Percentiles rank a stretch among this genome's conserved stretches.
phyloP scores from a whole-genome alignment of 2,797 vertebrate species.

The Cirrhinus mrigala region DNA sequence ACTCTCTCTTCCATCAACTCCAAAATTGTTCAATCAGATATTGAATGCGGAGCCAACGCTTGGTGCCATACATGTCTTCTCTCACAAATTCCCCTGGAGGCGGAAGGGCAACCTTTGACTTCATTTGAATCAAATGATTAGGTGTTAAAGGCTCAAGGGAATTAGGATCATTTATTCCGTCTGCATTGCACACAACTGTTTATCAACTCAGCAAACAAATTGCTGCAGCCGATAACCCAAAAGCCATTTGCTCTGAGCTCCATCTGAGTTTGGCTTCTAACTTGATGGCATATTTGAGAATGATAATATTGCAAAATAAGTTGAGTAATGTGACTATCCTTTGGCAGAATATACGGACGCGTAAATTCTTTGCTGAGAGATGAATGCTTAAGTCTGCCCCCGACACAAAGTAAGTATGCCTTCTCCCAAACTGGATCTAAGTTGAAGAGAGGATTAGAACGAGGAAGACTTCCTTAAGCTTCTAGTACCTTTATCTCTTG shows the following conservation, averaged over 20 bases:
- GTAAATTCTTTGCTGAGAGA: conserved; percentile 28
- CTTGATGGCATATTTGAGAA: too few species aligned
- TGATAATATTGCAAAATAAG: too few species aligned
- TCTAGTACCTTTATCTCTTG: conserved; percentile 40
- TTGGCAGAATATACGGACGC: conserved; percentile 21
- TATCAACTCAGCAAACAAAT: too few species aligned
- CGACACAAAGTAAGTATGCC: conserved; percentile 45
- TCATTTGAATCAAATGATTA: not conserved
- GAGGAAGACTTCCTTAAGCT: not conserved
- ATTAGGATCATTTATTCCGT: not conserved
- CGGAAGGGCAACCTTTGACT: not conserved
- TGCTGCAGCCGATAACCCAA: too few species aligned
- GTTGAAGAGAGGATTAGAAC: conserved; percentile 32
- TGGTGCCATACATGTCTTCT: not conserved
- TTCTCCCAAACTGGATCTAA: not conserved
- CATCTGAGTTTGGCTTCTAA: too few species aligned
- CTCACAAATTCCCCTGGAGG: not conserved
- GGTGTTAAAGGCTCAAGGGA: not conserved
- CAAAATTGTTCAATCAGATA: not conserved
- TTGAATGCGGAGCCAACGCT: not conserved
- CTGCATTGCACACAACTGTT: too few species aligned
- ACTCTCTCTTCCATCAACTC: not conserved
- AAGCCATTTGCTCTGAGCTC: too few species aligned
- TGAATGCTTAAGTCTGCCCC: conserved; percentile 40
- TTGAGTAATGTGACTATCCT: conserved; percentile 23